These are phyloP conservation scores for Falco novaeseelandiae DNA, from an alignment of 2,797 vertebrate species.

Conservation along the genomic window DNA sequence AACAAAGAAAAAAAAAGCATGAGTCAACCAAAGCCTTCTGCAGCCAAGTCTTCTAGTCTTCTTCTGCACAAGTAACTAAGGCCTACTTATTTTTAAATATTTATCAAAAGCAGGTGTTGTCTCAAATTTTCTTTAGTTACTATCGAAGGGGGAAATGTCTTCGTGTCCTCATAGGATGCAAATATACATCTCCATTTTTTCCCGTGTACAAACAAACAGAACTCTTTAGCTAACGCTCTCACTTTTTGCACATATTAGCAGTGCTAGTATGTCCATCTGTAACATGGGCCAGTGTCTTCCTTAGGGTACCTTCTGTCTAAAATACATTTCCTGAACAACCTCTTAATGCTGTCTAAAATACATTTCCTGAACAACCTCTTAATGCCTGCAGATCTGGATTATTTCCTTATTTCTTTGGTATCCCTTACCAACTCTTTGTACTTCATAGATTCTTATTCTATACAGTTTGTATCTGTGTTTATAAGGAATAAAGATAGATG, in stretches of 20 bases:
- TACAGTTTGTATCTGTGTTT: not conserved
- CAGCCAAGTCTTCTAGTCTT: not conserved
- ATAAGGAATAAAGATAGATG: not conserved
- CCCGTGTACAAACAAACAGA: not conserved
- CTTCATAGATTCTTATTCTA: not conserved
- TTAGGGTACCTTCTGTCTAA: not conserved
- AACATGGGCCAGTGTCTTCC: not conserved
- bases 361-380: not conserved
- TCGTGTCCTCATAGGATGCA: not conserved
- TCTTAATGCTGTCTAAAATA: not conserved
- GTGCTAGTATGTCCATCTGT: not conserved
- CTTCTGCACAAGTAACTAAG: not conserved
- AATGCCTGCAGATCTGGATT: not conserved
- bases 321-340: not conserved
- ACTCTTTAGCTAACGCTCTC: not conserved
- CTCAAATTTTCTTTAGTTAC: not conserved
- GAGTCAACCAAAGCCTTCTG: not conserved
- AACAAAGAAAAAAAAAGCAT: not conserved
- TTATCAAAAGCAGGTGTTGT: not conserved
- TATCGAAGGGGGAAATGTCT: not conserved
- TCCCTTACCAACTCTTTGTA: not conserved
- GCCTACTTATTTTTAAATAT: not conserved
- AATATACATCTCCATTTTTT: not conserved
- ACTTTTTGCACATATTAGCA: not conserved
- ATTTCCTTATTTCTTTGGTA: not conserved